Evolutionary conservation across 2,797 vertebrate species (phyloP).

Genomic region (Neomorphus geoffroyi): DNA sequence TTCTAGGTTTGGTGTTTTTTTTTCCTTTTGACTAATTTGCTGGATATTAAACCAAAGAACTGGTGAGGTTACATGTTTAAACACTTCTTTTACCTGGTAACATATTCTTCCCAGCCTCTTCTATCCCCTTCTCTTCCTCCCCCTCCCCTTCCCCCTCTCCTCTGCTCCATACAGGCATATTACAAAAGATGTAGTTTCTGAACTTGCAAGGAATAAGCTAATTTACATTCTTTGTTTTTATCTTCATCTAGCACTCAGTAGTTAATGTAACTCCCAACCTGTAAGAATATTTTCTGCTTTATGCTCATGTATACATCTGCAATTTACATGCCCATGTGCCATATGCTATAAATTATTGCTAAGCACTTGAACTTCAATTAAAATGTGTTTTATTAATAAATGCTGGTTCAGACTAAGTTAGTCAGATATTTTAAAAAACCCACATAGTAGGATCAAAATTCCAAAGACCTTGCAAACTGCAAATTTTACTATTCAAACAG

Average conservation of each 20-base stretch:
- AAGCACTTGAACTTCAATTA: slow-evolving; percentile 42
- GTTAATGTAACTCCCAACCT: neutral
- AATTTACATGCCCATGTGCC: neutral
- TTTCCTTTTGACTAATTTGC: neutral
- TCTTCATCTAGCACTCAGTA: neutral
- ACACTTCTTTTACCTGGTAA: neutral
- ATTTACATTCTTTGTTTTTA: neutral
- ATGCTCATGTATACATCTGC: neutral
- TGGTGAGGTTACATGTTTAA: neutral
- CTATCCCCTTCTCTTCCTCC: neutral
- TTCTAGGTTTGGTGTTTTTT: neutral
- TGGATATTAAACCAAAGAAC: neutral
- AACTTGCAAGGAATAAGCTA: neutral
- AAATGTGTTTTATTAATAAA: slow-evolving; percentile 58
- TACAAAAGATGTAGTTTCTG: neutral
- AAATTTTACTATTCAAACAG: slow-evolving; percentile 62
- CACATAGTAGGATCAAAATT: slow-evolving; percentile 30
- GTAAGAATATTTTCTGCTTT: slow-evolving; percentile 18
- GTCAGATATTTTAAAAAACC: neutral
- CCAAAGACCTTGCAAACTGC: slow-evolving; percentile 46
- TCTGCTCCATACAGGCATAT: neutral
- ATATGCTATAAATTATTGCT: slow-evolving; percentile 26
- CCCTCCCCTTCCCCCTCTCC: neutral
- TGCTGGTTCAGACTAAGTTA: slow-evolving; percentile 39
- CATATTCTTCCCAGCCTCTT: neutral